These are phyloP conservation scores for Clarias platycephalus DNA, from an alignment of 2,797 vertebrate genomes.

Conservation along the genomic window DNA sequence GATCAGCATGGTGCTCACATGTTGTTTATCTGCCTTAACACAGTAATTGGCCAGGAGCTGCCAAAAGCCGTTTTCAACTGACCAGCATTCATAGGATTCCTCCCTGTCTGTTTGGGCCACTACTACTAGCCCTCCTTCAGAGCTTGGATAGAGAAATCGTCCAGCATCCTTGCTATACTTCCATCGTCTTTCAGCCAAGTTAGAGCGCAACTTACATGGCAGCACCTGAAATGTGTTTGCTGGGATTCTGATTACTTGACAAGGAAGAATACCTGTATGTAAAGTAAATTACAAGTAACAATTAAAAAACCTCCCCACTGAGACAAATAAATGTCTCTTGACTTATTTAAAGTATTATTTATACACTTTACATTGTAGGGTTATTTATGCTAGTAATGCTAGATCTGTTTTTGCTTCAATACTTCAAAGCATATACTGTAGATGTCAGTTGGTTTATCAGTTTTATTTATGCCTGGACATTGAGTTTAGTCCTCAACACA, in stretches of 20 bases:
- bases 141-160: conserved; percentile 81
- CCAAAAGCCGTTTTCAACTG: conserved; percentile 83
- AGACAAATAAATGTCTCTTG: not conserved
- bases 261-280: conserved; percentile 63
- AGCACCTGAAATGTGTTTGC: conserved; percentile 84
- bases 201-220: conserved; percentile 86
- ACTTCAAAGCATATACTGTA: not conserved
- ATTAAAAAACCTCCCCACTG: not conserved
- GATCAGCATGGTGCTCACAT: conserved; percentile 59
- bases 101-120: conserved; percentile 79
- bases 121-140: conserved; percentile 86
- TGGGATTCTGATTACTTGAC: conserved; percentile 78
- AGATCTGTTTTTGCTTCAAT: not conserved
- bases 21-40: conserved; percentile 69
- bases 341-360: not conserved
- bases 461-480: not conserved
- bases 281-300: conserved; percentile 13
- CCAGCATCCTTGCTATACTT: conserved; percentile 71
- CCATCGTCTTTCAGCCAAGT: conserved; percentile 87
- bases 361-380: not conserved
- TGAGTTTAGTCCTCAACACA: not conserved
- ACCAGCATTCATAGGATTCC: conserved; percentile 93
- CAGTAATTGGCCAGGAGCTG: conserved; percentile 93
- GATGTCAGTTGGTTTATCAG: not conserved
- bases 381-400: not conserved